These are phyloP conservation scores for Pseudomyrmex sp. DNA, from an alignment of 1,140 invertebrate species.

Conservation along the genomic window DNA sequence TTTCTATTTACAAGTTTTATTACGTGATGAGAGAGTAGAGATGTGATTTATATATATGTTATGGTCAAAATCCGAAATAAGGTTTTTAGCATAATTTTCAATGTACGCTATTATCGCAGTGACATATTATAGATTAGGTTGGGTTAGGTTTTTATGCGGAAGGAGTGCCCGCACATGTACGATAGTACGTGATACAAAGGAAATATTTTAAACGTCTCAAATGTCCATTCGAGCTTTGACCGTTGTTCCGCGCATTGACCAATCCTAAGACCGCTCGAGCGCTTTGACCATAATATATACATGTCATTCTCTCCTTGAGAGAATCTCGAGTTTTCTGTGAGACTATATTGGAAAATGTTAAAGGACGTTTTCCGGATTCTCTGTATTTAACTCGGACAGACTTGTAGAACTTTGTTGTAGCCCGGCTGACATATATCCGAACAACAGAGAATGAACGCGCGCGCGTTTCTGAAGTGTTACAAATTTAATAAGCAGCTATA, in stretches of 20 bases:
- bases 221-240: no score
- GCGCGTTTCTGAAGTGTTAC: neutral
- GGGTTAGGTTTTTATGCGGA: no score
- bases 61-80: no score
- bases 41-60: conserved; percentile 2
- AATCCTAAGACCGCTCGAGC: neutral
- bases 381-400: conserved; percentile 8
- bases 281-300: neutral
- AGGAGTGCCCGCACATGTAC: no score
- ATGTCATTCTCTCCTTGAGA: neutral
- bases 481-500: conserved; percentile 36
- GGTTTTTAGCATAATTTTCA: no score
- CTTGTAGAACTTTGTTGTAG: neutral
- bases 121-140: no score
- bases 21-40: neutral
- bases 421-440: neutral
- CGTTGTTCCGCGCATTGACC: no score
- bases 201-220: no score
- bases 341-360: conserved; percentile 2
- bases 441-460: neutral
- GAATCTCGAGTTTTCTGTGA: neutral
- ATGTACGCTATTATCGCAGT: no score
- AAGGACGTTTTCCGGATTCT: neutral
- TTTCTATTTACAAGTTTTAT: conserved; percentile 54
- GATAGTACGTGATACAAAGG: no score